phyloP scores from a whole-genome alignment of 1,140 invertebrate species.

The Apis mellifera region Amel_HAv3.1 CM009945.2:5198001-5198500 shows the following conservation, averaged over 20 bases:
- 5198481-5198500: neutral
- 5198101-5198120: slow-evolving; percentile 89
- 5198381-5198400: neutral
- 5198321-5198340: slow-evolving; percentile 44
- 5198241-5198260: slow-evolving; percentile 42
- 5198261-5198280: slow-evolving; percentile 49
- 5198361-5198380: neutral
- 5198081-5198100: neutral
- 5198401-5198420: neutral
- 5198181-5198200: slow-evolving; percentile 82
- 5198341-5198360: slow-evolving; percentile 31
- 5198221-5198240: slow-evolving; percentile 47
- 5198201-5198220: slow-evolving; percentile 69
- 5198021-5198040: neutral
- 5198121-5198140: slow-evolving; percentile 93
- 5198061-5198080: neutral
- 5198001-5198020: neutral
- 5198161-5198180: slow-evolving; percentile 96
- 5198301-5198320: slow-evolving; percentile 51
- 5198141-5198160: slow-evolving; percentile 95
- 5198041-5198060: neutral
- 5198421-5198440: neutral
- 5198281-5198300: slow-evolving; percentile 48
- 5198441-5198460: neutral
- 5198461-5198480: neutral